A percentile compares a stretch with the other conserved stretches of the same genome.
phyloP scores from a whole-genome alignment of 30 jellyfish, hydroid and myxozoan species.

The Rhopilema esculentum region DNA sequence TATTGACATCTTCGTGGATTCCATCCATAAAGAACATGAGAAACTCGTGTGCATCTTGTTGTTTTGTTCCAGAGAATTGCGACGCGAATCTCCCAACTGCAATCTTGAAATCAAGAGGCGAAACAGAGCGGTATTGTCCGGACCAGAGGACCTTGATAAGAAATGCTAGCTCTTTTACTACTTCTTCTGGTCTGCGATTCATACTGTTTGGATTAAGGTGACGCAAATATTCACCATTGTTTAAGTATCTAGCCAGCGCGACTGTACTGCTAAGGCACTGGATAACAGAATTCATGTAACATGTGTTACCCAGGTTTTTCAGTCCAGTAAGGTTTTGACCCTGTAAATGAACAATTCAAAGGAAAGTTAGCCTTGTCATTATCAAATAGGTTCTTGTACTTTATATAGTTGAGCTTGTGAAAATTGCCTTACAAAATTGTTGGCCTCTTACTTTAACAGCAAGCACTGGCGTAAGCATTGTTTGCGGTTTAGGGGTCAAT shows the following conservation, averaged over 20 bases:
- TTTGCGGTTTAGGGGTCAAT: no score
- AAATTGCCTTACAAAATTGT: no score
- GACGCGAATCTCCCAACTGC: conserved; percentile 86
- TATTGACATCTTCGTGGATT: conserved; percentile 87
- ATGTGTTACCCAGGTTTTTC: conserved; percentile 95
- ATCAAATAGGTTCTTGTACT: no score
- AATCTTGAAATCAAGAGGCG: conserved; percentile 86
- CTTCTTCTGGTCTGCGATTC: conserved; percentile 87
- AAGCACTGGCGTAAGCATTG: no score
- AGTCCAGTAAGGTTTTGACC: conserved; percentile 92
- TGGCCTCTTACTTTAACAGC: no score
- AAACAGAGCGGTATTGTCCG: conserved; percentile 96
- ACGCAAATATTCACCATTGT: conserved; percentile 53
- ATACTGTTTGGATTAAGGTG: conserved; percentile 70
- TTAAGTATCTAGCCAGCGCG: conserved; percentile 80
- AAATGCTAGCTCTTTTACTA: conserved; percentile 88
- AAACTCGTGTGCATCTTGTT: conserved; percentile 95
- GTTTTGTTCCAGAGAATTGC: conserved; percentile 75
- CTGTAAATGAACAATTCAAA: conserved; percentile 46
- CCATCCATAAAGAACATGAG: conserved; percentile 92
- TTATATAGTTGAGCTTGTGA: no score
- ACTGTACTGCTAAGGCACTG: conserved; percentile 79
- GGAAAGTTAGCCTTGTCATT: no score
- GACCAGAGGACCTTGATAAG: conserved; percentile 87
- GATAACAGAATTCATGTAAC: conserved; percentile 94